These are phyloP conservation scores for Carduelis carduelis DNA, from an alignment of 2,797 vertebrate species.

Conservation along the genomic window DNA sequence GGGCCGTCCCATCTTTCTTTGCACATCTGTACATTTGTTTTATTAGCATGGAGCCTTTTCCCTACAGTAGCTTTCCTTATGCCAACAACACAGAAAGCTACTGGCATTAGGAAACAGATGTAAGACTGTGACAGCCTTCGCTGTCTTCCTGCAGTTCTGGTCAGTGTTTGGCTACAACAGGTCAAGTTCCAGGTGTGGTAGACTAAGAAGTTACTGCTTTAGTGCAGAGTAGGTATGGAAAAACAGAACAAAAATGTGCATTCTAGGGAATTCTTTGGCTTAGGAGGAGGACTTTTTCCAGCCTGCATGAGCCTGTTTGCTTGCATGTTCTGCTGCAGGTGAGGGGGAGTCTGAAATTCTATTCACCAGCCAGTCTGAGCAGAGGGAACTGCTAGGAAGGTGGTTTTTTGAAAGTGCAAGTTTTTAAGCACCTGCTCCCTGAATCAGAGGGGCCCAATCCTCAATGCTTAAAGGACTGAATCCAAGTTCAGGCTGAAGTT, in stretches of 20 bases:
- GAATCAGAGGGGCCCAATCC: background rate
- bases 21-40: rapidly evolving
- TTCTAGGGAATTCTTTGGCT: background rate
- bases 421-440: background rate
- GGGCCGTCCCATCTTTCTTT: background rate
- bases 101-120: background rate
- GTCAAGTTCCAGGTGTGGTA: background rate
- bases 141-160: background rate
- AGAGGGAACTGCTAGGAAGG: background rate
- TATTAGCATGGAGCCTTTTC: background rate
- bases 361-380: background rate
- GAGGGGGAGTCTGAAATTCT: background rate
- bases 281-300: background rate
- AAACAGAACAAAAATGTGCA: background rate
- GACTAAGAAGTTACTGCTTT: background rate
- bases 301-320: background rate
- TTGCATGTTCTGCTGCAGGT: background rate
- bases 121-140: background rate
- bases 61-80: background rate
- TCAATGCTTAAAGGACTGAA: background rate
- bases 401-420: background rate
- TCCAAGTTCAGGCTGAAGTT: background rate
- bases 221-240: background rate
- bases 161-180: background rate
- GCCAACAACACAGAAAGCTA: background rate